A percentile compares a stretch with the other conserved stretches of the same genome.
phyloP scores from a whole-genome alignment of 2,113 vertebrate species.

The Ameiurus melas region DNA sequence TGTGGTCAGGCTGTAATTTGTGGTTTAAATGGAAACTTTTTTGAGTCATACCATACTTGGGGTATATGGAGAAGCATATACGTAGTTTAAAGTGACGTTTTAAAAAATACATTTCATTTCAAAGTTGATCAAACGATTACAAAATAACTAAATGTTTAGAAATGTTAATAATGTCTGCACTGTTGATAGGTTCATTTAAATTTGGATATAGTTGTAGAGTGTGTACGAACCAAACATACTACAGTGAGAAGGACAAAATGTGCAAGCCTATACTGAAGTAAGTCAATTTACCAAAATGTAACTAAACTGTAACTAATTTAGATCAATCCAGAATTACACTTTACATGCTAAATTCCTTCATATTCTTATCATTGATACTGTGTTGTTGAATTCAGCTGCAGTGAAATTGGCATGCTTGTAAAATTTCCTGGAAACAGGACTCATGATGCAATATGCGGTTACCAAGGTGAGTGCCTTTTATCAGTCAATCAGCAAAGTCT shows the following conservation, averaged over 20 bases:
- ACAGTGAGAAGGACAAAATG: slow-evolving; percentile 14
- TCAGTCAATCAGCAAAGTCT: background rate
- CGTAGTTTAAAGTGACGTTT: background rate
- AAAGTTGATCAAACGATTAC: background rate
- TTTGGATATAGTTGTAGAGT: slow-evolving; percentile 25
- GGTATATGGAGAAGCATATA: background rate
- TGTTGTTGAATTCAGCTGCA: slow-evolving; percentile 44
- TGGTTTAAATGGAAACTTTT: slow-evolving; percentile 2
- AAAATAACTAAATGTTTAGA: background rate
- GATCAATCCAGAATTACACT: background rate
- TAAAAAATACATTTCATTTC: background rate
- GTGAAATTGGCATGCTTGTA: background rate
- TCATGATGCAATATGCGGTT: slow-evolving; percentile 36
- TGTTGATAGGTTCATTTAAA: slow-evolving; percentile 36
- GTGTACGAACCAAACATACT: slow-evolving; percentile 42
- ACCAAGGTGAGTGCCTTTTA: slow-evolving; percentile 42
- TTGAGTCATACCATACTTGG: background rate
- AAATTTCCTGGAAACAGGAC: slow-evolving; percentile 51
- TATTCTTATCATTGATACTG: background rate
- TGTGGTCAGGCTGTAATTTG: background rate
- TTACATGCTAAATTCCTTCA: background rate
- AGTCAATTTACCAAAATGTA: background rate
- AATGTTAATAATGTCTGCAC: background rate
- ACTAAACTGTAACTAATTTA: background rate
- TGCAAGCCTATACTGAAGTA: slow-evolving; percentile 46